Conservation (phyloP, 2,797 vertebrate species). For the Sebastes miniatus region DNA sequence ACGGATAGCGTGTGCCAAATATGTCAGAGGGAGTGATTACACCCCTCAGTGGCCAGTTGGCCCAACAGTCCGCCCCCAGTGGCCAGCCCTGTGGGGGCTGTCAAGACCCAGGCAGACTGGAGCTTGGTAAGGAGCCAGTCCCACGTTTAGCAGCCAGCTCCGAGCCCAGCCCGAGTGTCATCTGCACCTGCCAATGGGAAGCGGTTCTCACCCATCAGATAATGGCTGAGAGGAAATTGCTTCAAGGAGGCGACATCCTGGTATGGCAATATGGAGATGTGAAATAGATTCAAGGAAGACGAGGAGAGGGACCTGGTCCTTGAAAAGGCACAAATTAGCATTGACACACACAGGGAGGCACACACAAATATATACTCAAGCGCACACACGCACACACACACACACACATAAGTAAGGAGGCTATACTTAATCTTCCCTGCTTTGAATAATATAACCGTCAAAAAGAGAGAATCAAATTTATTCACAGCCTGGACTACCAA, state of each 20-base stretch:
- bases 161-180: constrained; percentile 70
- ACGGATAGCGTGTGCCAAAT: constrained; percentile 70
- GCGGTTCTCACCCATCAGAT: constrained; percentile 77
- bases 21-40: constrained; percentile 80
- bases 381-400: constrained; percentile 6
- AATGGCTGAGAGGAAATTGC: constrained; percentile 80
- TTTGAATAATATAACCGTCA: constrained; percentile 70
- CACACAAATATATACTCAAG: background rate
- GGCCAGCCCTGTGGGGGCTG: constrained; percentile 73
- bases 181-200: constrained; percentile 76
- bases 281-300: constrained; percentile 67
- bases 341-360: background rate
- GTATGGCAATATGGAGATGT: constrained; percentile 74
- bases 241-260: constrained; percentile 76
- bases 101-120: constrained; percentile 65
- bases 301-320: constrained; percentile 62
- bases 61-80: constrained; percentile 74
- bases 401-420: constrained; percentile 28
- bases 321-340: constrained; percentile 73
- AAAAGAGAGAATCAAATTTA: constrained; percentile 64
- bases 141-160: constrained; percentile 71
- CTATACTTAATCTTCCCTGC: constrained; percentile 68
- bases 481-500: constrained; percentile 57
- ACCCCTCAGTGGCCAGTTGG: constrained; percentile 80
- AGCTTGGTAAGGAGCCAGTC: constrained; percentile 69